Percentiles rank a stretch among this genome's conserved stretches.
These are phyloP conservation scores for Anguilla anguilla DNA, from an alignment of 2,797 vertebrate species.

Conservation along the genomic window DNA sequence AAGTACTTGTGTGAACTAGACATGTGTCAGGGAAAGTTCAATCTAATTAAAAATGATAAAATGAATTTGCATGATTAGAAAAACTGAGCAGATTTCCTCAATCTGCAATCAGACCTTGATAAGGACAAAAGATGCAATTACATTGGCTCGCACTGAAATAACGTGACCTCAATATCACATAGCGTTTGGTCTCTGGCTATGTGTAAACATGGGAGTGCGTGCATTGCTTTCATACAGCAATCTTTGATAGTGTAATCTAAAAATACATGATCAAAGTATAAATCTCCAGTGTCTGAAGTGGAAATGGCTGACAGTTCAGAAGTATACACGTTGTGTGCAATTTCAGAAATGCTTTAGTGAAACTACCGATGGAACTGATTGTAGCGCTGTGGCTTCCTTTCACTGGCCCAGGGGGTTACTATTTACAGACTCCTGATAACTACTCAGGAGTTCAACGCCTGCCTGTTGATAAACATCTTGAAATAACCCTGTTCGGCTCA, in stretches of 20 bases:
- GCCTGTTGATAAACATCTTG: conserved; percentile 67
- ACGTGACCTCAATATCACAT: background rate
- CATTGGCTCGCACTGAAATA: background rate
- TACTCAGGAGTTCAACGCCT: conserved; percentile 61
- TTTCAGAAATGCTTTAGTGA: conserved; percentile 66
- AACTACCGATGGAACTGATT: conserved; percentile 64
- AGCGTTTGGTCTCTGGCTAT: background rate
- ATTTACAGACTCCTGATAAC: conserved; percentile 71
- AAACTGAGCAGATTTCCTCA: background rate
- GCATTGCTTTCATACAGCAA: background rate
- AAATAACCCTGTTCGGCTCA: conserved; percentile 48
- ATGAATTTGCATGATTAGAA: background rate
- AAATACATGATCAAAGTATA: conserved; percentile 16
- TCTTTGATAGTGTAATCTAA: conserved; percentile 1
- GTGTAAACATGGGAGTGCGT: background rate
- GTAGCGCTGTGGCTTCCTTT: conserved; percentile 66
- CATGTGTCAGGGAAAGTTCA: no score
- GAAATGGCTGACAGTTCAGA: conserved; percentile 48
- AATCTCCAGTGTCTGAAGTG: conserved; percentile 51
- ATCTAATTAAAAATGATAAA: background rate
- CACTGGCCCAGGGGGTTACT: conserved; percentile 59
- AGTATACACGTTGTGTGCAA: conserved; percentile 44
- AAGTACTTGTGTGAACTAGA: background rate
- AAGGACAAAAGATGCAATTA: background rate
- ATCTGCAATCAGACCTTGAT: background rate